These are phyloP conservation scores for Clitarchus hookeri DNA, from an alignment of 2,888 invertebrate species.

Conservation along the genomic window DNA sequence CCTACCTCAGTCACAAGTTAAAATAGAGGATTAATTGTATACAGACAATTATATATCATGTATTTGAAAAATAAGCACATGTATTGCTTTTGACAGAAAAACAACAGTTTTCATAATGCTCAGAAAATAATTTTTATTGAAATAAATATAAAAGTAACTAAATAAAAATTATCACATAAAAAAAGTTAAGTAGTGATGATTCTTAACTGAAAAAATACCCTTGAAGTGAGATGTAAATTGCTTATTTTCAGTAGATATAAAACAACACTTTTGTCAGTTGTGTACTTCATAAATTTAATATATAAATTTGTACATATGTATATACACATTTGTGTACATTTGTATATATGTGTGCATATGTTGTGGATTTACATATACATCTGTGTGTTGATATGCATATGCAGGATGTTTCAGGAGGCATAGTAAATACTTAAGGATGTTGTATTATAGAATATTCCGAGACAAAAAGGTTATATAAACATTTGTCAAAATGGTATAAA, in stretches of 20 bases:
- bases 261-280: slow-evolving; percentile 1
- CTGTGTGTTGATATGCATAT: too few relatives aligned
- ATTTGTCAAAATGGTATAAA: too few relatives aligned
- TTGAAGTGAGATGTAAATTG: background rate
- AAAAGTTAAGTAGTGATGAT: background rate
- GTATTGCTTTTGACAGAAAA: background rate
- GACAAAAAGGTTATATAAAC: too few relatives aligned
- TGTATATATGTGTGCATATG: background rate
- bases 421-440: too few relatives aligned
- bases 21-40: background rate
- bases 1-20: background rate
- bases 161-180: background rate
- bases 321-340: background rate
- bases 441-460: too few relatives aligned
- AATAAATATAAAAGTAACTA: background rate
- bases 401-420: too few relatives aligned
- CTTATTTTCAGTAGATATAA: background rate
- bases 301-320: background rate
- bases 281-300: background rate
- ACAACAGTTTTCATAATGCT: background rate
- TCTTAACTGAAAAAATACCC: background rate
- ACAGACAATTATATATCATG: background rate
- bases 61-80: background rate
- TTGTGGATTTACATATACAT: background rate
- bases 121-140: background rate